A percentile compares a stretch with the other conserved stretches of the same genome.
phyloP scores from a whole-genome alignment of 2,113 vertebrate species.

The Eudyptes chrysolophus region DNA sequence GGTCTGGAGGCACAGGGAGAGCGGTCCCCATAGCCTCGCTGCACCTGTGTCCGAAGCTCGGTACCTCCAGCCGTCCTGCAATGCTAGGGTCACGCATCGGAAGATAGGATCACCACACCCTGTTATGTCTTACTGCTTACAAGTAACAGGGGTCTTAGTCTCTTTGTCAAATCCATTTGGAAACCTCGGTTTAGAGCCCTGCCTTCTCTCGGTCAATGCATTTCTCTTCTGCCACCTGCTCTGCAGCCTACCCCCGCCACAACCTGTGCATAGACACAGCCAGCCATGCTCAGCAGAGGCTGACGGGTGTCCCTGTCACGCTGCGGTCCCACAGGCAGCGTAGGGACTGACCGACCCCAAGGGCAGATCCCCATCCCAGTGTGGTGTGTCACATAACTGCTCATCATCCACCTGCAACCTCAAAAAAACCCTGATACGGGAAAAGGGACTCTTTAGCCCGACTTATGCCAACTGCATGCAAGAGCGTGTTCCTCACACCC shows the following conservation, averaged over 20 bases:
- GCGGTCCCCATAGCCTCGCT: background rate
- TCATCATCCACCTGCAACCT: conserved; percentile 4
- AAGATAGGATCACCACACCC: conserved; percentile 69
- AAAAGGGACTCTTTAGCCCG: background rate
- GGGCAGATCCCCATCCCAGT: conserved; percentile 30
- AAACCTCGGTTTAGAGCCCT: background rate
- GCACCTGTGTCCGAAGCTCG: background rate
- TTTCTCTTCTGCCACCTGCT: background rate
- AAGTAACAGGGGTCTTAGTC: conserved; percentile 52
- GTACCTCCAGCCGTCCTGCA: background rate
- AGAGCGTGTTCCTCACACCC: background rate
- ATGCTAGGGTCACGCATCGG: background rate
- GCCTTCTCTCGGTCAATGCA: background rate
- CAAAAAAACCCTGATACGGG: background rate
- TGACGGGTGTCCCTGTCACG: background rate
- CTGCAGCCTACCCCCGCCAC: background rate
- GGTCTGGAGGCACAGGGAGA: conserved; percentile 4
- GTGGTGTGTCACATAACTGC: background rate
- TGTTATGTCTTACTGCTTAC: conserved; percentile 70
- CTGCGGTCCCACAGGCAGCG: background rate
- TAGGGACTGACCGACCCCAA: background rate
- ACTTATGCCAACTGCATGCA: background rate
- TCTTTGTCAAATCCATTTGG: background rate
- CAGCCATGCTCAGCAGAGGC: background rate
- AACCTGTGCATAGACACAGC: background rate